Percentiles rank a stretch among this genome's conserved stretches.
These are phyloP conservation scores for Mustela lutreola DNA, from an alignment of 2,113 vertebrate genomes.

Conservation along the genomic window DNA sequence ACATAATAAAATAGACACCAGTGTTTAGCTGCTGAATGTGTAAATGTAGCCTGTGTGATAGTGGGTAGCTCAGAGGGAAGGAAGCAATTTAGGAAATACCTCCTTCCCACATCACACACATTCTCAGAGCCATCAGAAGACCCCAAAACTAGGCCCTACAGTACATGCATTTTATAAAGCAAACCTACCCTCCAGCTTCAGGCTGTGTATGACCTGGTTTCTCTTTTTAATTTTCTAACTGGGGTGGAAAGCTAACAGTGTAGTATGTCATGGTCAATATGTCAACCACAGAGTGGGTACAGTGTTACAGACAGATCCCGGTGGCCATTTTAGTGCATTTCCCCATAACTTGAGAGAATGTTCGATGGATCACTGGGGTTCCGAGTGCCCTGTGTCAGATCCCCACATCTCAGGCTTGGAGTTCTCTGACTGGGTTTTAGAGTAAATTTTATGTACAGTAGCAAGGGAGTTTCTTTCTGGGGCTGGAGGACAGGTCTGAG, in stretches of 20 bases:
- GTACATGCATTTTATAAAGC: slow-evolving; percentile 19
- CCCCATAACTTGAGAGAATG: neutral
- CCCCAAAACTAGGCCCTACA: neutral
- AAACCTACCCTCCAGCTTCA: slow-evolving; percentile 3
- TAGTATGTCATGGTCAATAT: slow-evolving; percentile 36
- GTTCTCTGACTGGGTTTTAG: neutral
- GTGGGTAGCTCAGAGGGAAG: slow-evolving; percentile 33
- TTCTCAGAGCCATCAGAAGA: slow-evolving; percentile 13
- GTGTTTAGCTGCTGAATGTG: slow-evolving; percentile 21
- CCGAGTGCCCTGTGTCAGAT: neutral
- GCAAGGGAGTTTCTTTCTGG: neutral
- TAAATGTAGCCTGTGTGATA: slow-evolving; percentile 59
- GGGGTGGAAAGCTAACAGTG: slow-evolving; percentile 49
- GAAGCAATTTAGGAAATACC: slow-evolving; percentile 50
- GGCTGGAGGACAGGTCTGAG: neutral
- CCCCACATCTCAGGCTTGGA: neutral
- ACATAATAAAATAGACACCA: slow-evolving; percentile 39
- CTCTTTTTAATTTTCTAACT: slow-evolving; percentile 68
- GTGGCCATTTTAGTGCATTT: neutral
- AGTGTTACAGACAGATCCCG: neutral
- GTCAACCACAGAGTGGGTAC: neutral
- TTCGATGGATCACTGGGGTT: neutral
- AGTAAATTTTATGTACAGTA: neutral
- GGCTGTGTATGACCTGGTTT: slow-evolving; percentile 51
- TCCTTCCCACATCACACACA: slow-evolving; percentile 45